Evolutionary conservation across 2,113 vertebrate species (phyloP).

Genomic region (Alethe diademata): DNA sequence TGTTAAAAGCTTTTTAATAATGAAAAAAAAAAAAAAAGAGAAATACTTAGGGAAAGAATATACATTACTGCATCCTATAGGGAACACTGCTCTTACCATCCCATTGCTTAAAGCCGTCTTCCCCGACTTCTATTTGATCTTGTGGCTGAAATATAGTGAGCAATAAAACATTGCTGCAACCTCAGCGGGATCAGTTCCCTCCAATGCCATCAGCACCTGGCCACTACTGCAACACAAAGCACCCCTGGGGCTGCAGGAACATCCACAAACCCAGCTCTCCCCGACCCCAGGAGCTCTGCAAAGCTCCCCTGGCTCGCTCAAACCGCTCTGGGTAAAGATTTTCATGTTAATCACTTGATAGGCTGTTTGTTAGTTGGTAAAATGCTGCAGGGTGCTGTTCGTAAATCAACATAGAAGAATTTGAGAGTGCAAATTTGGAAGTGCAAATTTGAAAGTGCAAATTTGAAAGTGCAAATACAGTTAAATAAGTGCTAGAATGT

Average conservation of each 20-base stretch:
- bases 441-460: neutral
- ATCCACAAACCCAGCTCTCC: neutral
- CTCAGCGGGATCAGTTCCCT: conserved; percentile 71
- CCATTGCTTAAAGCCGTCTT: conserved; percentile 98
- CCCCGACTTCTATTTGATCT: conserved; percentile 97
- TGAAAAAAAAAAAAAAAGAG: neutral
- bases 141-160: conserved; percentile 98
- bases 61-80: conserved; percentile 78
- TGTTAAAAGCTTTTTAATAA: neutral
- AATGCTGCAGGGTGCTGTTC: rapidly evolving
- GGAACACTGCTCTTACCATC: conserved; percentile 91
- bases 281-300: neutral
- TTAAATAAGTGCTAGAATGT: neutral
- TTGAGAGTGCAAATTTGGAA: neutral
- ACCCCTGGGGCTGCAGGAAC: neutral
- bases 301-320: neutral
- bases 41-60: conserved; percentile 64
- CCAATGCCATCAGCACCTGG: conserved; percentile 77
- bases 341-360: rapidly evolving
- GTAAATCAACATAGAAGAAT: rapidly evolving
- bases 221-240: conserved; percentile 69
- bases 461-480: neutral
- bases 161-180: conserved; percentile 77
- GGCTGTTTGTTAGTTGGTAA: rapidly evolving
- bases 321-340: neutral